Base-by-base conservation (phyloP, 2,797 vertebrate genomes). In the Myotis pilosus region DNA sequence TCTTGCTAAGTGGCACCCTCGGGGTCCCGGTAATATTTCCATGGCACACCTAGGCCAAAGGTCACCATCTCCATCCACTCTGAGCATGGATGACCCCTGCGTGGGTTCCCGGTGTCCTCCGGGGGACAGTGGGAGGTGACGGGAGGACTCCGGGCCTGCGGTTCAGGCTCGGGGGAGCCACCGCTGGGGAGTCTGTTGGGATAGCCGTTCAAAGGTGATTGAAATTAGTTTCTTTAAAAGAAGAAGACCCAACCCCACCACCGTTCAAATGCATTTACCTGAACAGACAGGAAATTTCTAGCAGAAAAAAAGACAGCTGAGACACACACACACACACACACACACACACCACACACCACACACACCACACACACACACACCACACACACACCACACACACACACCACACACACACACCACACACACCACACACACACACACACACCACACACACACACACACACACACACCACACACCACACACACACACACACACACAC, bases 271-370 rank as follows among this genome's bases (percentile, higher is more conserved):
- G 47, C 64, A 87, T 85, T 91, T 69, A 64, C 49, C 33, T 60
- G 78, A 72, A 72, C 41, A 57, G 49, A 88, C 30, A 93, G 38
- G 74, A 69, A n/a, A 28, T 8, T 8, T 72, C 78, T 69, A 94
- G 72, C 3, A 13, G n/a, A 5, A 13, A 33, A n/a, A 4, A 23
- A 60, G 33, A 28, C 0, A 79, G 8, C 13, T 15, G 15, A 22
- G 36, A 23, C 16, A 75, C 41, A 23, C 57, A 81, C 66, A 30
- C 80, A 41, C 38, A 60, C 16, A 28, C 53, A 53, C 53, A 8
- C 71, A 71, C 38, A 12, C 71, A 20, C 90, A 49, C n/a, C n/a
- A n/a, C n/a, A n/a, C n/a, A n/a, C n/a, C n/a, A n/a, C n/a, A n/a
- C n/a, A n/a, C n/a, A n/a, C n/a, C 64, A 19, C 66, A 30, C 38